Evolutionary conservation across 2,888 invertebrate genomes (phyloP), one percentile per base, ranked within the genome.

Genomic region (Campaea margaritaria): DNA sequence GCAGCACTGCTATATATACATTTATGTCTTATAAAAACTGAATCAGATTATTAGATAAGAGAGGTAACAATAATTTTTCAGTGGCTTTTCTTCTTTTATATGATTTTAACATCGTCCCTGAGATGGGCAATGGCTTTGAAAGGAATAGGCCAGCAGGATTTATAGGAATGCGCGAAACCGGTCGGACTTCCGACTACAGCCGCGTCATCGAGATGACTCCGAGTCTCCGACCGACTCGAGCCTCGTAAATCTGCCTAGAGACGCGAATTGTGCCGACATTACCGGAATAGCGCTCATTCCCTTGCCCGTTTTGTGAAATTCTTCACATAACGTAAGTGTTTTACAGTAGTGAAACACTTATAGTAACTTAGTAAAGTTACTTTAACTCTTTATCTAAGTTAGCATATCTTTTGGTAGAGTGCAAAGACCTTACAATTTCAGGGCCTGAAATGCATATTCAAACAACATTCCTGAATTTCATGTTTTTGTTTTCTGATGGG

Each of bases 151-250:
- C 71, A 68, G 68, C 74, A 76, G 76, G 81, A 81, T 81, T 83
- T 81, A 83, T 79, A 86, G 84, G 86, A 89, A 89, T 88, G 86
- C 74, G 75, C 64, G 69, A 74, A 85, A 85, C 86, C 87, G 83
- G 83, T 84, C 78, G 69, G 64, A 81, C 82, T 87, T 90, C 89
- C 89, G 89, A 83, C 62, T 60, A 27, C 38, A 56, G 47, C 59
- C 56, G 58, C 51, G 63, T 64, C 65, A 64, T 62, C 51, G 43
- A 56, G 58, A 69, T 69, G 63, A 67, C 64, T 66, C 53, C 50
- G 56, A 9, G 63, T 65, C 64, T 66, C 53, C 50, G 56, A 9
- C 7, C 31, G 4, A 63, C 41, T 47, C 39, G 42, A 53, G 36
- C 46, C 60, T 60, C 52, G 60, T 68, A 71, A 70, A 70, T 68